Conservation (phyloP, 2,888 invertebrate species). For the Branchinecta sandiegonensis region DNA sequence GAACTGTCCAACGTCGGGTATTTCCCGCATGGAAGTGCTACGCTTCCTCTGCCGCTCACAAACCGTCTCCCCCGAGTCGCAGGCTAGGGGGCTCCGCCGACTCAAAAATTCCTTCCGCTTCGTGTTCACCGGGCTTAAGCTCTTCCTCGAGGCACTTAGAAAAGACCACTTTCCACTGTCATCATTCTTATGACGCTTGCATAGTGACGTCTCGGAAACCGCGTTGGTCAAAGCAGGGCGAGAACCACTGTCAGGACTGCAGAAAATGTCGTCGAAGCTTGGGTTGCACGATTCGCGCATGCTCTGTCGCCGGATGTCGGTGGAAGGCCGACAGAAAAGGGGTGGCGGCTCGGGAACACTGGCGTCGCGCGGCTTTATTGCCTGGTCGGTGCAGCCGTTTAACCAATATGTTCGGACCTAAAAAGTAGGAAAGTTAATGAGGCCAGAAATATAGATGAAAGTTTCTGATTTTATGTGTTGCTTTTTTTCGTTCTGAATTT, state of each 20-base stretch:
- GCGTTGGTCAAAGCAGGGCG: not conserved
- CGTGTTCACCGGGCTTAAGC: not conserved
- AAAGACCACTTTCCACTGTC: slow-evolving; percentile 12
- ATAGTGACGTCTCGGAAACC: not conserved
- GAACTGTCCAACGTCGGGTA: slow-evolving; percentile 16
- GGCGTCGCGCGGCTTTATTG: slow-evolving; percentile 48
- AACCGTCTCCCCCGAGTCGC: not conserved
- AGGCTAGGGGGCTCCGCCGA: not conserved
- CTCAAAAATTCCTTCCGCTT: slow-evolving; percentile 1
- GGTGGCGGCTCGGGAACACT: slow-evolving; percentile 59
- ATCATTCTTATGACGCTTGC: not conserved
- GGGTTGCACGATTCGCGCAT: not conserved
- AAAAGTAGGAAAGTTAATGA: slow-evolving; percentile 23
- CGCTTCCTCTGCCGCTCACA: slow-evolving; percentile 4
- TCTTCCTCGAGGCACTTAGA: slow-evolving; percentile 2
- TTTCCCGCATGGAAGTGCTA: slow-evolving; percentile 3
- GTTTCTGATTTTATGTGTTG: too few species aligned
- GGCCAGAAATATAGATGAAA: too few species aligned
- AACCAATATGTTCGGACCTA: slow-evolving; percentile 59
- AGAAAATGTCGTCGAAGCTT: slow-evolving; percentile 2
- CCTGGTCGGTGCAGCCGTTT: slow-evolving; percentile 59
- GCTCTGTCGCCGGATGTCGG: not conserved
- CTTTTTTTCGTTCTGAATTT: too few species aligned
- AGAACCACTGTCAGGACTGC: not conserved
- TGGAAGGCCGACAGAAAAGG: slow-evolving; percentile 51